Percentiles rank a stretch among this genome's conserved stretches.
Conservation (phyloP, 2,888 invertebrate species). For the Hermaeophaga mercurialis region DNA sequence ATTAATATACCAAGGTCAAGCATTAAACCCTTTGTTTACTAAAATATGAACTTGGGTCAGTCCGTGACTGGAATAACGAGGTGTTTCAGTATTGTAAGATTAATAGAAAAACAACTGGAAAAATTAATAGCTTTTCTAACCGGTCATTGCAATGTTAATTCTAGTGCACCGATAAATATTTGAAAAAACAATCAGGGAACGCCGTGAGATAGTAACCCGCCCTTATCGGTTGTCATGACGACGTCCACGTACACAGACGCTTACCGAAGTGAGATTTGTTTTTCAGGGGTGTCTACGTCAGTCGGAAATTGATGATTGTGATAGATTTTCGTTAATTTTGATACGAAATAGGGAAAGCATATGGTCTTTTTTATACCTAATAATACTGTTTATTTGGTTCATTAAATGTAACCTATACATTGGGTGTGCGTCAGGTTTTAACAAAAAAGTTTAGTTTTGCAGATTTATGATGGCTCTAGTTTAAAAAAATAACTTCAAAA, state of each 20-base stretch:
- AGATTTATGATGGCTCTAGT: too few relatives aligned
- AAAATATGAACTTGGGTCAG: not conserved
- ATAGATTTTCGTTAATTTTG: not conserved
- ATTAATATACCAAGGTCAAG: too few relatives aligned
- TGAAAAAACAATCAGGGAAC: slow-evolving; percentile 29
- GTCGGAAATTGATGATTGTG: slow-evolving; percentile 4
- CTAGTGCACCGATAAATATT: slow-evolving; percentile 21
- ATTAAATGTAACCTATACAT: too few relatives aligned
- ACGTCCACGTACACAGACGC: slow-evolving; percentile 39
- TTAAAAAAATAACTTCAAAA: too few relatives aligned
- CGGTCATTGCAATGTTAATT: slow-evolving; percentile 1
- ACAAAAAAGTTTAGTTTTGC: too few relatives aligned
- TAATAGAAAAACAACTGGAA: not conserved
- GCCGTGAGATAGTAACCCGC: slow-evolving; percentile 16
- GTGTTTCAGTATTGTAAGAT: not conserved
- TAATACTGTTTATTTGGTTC: too few relatives aligned
- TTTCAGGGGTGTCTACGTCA: slow-evolving; percentile 18
- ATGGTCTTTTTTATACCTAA: too few relatives aligned
- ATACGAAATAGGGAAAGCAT: too few relatives aligned
- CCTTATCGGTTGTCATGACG: slow-evolving; percentile 34
- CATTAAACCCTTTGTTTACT: too few relatives aligned
- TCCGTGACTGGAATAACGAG: not conserved
- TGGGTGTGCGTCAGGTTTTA: too few relatives aligned
- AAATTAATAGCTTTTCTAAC: not conserved
- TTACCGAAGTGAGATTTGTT: slow-evolving; percentile 22